These are phyloP conservation scores for Drosophila seguyi DNA, from an alignment of 1,140 invertebrate species.

Conservation along the genomic window DNA sequence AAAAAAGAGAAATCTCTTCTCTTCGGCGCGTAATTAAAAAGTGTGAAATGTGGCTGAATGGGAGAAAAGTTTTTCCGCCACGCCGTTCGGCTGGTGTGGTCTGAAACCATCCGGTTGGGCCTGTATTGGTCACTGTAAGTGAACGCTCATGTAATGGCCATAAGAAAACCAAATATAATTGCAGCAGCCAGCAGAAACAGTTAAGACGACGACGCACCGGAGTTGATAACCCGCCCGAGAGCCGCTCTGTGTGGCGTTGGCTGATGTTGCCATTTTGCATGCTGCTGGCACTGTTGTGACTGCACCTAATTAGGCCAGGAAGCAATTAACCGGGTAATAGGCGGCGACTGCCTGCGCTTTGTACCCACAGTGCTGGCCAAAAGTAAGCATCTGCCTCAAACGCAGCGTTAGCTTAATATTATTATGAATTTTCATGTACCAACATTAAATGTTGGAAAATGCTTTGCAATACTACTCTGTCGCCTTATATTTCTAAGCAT, in stretches of 20 bases:
- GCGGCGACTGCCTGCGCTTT: constrained; percentile 39
- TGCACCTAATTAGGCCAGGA: constrained; percentile 75
- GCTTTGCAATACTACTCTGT: not conserved
- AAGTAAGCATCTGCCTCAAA: not conserved
- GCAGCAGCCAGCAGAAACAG: constrained; percentile 30
- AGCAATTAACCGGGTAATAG: constrained; percentile 75
- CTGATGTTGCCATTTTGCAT: constrained; percentile 49
- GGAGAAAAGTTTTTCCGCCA: constrained; percentile 18
- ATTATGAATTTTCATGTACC: too few relatives aligned
- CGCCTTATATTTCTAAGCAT: not conserved
- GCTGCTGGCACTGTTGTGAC: constrained; percentile 24
- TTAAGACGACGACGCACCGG: constrained; percentile 36
- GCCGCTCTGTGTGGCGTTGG: constrained; percentile 14
- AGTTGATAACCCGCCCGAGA: constrained; percentile 14
- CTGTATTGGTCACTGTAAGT: constrained; percentile 7
- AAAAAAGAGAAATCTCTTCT: constrained; percentile 49
- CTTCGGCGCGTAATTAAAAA: constrained; percentile 40
- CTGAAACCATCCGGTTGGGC: constrained; percentile 20
- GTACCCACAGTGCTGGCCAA: constrained; percentile 5
- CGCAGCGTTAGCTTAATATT: too few relatives aligned
- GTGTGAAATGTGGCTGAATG: constrained; percentile 42
- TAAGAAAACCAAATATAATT: constrained; percentile 50
- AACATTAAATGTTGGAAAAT: not conserved
- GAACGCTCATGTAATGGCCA: constrained; percentile 40
- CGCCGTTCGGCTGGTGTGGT: constrained; percentile 25